A percentile compares a stretch with the other conserved stretches of the same genome.
phyloP scores from a whole-genome alignment of 2,888 invertebrate genomes.

The Catocala sponsa region DNA sequence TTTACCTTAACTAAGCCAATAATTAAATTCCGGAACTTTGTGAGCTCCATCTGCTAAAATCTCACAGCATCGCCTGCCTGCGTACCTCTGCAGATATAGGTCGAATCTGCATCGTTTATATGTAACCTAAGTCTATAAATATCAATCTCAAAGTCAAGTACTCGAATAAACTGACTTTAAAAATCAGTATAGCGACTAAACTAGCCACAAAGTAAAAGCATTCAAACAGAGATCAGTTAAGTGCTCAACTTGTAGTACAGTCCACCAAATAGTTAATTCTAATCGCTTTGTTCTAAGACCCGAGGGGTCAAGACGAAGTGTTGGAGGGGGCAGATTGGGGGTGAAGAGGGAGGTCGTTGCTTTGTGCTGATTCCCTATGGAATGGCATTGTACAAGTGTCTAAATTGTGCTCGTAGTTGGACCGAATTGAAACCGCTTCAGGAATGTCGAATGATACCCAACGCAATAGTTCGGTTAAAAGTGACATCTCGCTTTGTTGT shows the following conservation, averaged over 20 bases:
- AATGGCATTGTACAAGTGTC: slow-evolving; percentile 49
- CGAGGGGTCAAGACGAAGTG: slow-evolving; percentile 41
- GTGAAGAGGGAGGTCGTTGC: slow-evolving; percentile 14
- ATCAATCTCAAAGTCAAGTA: too few species aligned
- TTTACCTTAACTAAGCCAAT: too few species aligned
- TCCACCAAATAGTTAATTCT: slow-evolving; percentile 49
- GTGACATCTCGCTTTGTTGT: slow-evolving; percentile 13
- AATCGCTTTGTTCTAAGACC: slow-evolving; percentile 51
- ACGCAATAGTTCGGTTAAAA: slow-evolving; percentile 12
- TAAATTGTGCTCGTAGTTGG: slow-evolving; percentile 46
- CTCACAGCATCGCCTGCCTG: too few species aligned
- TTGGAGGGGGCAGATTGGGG: slow-evolving; percentile 8
- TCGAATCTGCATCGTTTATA: too few species aligned
- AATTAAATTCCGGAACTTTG: too few species aligned
- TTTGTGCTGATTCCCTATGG: slow-evolving; percentile 47
- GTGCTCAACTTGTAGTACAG: slow-evolving; percentile 34
- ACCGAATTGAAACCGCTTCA: slow-evolving; percentile 42
- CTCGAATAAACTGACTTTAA: not conserved
- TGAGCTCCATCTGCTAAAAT: too few species aligned
- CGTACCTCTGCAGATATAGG: too few species aligned
- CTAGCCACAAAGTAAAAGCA: slow-evolving; percentile 6
- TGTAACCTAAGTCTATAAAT: too few species aligned
- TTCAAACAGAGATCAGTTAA: slow-evolving; percentile 32
- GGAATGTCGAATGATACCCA: slow-evolving; percentile 36
- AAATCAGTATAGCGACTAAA: not conserved